phyloP scores from a whole-genome alignment of 2,888 invertebrate species.

The Pelosia muscerda region DNA sequence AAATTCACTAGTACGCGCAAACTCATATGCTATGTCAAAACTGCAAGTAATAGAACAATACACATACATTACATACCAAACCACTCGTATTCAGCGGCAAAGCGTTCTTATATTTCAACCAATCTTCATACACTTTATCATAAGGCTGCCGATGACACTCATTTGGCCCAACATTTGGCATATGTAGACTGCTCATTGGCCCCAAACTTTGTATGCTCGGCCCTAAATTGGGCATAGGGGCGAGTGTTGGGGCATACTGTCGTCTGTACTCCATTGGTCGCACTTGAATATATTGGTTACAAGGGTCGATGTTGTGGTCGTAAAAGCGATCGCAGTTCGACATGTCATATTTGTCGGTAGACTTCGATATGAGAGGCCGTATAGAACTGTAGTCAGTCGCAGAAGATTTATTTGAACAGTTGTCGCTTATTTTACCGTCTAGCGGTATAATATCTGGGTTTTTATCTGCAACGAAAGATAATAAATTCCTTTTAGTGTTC shows the following conservation, averaged over 20 bases:
- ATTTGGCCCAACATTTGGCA: constrained; percentile 62
- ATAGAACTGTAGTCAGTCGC: constrained; percentile 81
- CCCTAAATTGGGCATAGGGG: constrained; percentile 68
- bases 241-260: constrained; percentile 61
- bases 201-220: constrained; percentile 68
- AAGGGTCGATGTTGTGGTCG: constrained; percentile 74
- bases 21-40: too few species aligned
- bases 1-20: too few species aligned
- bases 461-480: constrained; percentile 71
- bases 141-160: constrained; percentile 75
- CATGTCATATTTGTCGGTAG: constrained; percentile 75
- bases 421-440: constrained; percentile 82
- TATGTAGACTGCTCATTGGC: constrained; percentile 54
- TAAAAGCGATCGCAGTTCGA: constrained; percentile 74
- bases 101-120: constrained; percentile 85
- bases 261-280: constrained; percentile 75
- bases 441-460: constrained; percentile 84
- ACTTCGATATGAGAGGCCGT: constrained; percentile 76
- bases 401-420: constrained; percentile 80
- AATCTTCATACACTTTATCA: constrained; percentile 84
- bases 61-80: constrained; percentile 68
- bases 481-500: constrained; percentile 39
- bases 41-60: not conserved
- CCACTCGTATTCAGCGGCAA: constrained; percentile 79
- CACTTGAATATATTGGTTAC: constrained; percentile 79